Percentiles rank a stretch among this genome's conserved stretches.
phyloP scores from a whole-genome alignment of 1,140 invertebrate genomes.

The Neodiprion fabricii region DNA sequence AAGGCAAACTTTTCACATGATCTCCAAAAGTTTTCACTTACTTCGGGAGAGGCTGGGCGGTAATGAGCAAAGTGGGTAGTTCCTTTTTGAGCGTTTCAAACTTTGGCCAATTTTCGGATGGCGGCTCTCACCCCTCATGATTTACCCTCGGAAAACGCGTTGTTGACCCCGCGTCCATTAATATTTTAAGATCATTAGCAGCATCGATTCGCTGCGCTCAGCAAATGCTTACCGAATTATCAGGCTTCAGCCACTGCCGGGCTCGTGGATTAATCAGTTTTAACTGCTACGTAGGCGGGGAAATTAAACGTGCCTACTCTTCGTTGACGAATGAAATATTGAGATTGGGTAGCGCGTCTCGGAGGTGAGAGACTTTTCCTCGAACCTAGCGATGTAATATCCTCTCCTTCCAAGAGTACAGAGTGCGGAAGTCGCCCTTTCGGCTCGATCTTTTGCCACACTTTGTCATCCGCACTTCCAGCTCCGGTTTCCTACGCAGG shows the following conservation, averaged over 20 bases:
- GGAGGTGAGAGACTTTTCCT: not conserved
- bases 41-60: conserved; percentile 10
- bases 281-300: not conserved
- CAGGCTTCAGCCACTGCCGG: not conserved
- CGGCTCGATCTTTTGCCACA: not conserved
- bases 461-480: not conserved
- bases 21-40: conserved; percentile 18
- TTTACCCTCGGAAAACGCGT: not conserved
- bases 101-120: not conserved
- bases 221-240: not conserved
- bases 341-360: not conserved
- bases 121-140: not conserved
- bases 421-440: not conserved
- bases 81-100: not conserved
- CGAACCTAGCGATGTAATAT: not conserved
- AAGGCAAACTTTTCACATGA: conserved; percentile 13
- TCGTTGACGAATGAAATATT: not conserved
- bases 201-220: not conserved
- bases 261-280: not conserved
- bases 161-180: not conserved
- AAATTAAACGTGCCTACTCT: too few relatives aligned
- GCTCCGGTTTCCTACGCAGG: not conserved
- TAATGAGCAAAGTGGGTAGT: conserved; percentile 15
- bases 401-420: not conserved
- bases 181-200: not conserved